phyloP scores from a whole-genome alignment of 2,888 invertebrate species.

The Eurytoma adleriae region DNA sequence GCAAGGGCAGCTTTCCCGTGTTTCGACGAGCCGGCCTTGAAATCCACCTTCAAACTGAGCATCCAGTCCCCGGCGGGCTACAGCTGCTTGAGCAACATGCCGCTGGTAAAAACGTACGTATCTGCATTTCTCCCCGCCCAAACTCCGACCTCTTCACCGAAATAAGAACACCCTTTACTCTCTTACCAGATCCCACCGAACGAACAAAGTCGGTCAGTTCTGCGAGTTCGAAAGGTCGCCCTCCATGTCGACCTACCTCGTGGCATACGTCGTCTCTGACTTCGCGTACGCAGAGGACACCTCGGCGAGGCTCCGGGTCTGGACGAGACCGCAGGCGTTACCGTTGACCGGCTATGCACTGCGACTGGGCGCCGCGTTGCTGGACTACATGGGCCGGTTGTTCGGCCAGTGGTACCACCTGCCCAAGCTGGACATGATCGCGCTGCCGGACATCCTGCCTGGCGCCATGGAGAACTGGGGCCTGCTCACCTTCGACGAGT shows the following conservation, averaged over 20 bases:
- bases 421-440: slow-evolving; percentile 86
- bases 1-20: slow-evolving; percentile 90
- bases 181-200: background rate
- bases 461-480: slow-evolving; percentile 61
- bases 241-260: slow-evolving; percentile 95
- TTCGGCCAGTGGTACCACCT: slow-evolving; percentile 79
- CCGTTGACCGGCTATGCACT: slow-evolving; percentile 36
- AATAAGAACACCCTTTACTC: background rate
- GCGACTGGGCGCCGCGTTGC: slow-evolving; percentile 40
- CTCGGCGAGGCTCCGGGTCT: background rate
- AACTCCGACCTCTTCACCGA: too few species aligned
- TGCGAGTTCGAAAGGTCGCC: slow-evolving; percentile 82
- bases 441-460: slow-evolving; percentile 54
- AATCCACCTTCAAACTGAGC: slow-evolving; percentile 68
- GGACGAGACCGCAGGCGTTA: background rate
- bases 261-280: slow-evolving; percentile 89
- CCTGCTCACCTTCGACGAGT: slow-evolving; percentile 77
- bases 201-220: background rate
- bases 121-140: too few species aligned
- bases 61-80: background rate
- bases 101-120: too few species aligned
- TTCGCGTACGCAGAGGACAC: slow-evolving; percentile 55
- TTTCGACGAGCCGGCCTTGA: slow-evolving; percentile 90
- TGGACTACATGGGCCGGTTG: slow-evolving; percentile 39
- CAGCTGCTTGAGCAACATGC: background rate